Base-by-base conservation (phyloP, 2,113 vertebrate species). In the Ceuthmochares aereus region DNA sequence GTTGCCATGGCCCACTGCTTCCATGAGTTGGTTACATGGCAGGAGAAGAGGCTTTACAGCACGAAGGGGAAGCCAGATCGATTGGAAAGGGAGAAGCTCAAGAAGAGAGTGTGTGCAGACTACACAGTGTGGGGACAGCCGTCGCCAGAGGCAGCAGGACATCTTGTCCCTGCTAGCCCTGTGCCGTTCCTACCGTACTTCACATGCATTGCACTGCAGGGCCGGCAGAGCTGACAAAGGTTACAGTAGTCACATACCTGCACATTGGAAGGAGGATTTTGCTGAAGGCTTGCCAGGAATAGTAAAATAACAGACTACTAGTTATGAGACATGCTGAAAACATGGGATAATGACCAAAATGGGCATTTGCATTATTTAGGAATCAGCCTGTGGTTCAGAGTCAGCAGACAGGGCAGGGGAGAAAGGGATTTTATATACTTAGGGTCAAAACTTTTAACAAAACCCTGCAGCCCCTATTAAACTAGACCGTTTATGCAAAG, bases 1-100 rank as follows among this genome's bases (percentile, higher is more conserved):
- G 0, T 8, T 69, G 54, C 76, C 63, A 73, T 55, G 69, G 21
- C 14, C 16, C 12, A 2, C 62, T 8, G 54, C 68, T 18, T 45
- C 54, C 42, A 3, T 4, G 36, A 52, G 66, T 3, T 21, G 15
- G 5, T 19, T 4, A 3, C 40, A 2, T 0, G 0, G 76, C 55
- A 11, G 56, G n/a, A 67, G 54, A 76, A 15, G 0, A 4, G 58
- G 63, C 23, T 22, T 29, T 10, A 26, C 32, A 59, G 59, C 40
- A 19, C 36, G 4, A 51, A 15, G 40, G 22, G 47, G 76, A 59
- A 15, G 15, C 14, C 4, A 0, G 4, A 4, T 13, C 2, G 1
- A 6, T 13, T 6, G 15, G 89, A 37, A 49, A 74, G 72, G 77
- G 63, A 32, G 70, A 14, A 40, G n/a, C 45, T 82, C 36, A 40